Base-by-base conservation (phyloP, 2,797 vertebrate genomes). In the Fratercula arctica region DNA sequence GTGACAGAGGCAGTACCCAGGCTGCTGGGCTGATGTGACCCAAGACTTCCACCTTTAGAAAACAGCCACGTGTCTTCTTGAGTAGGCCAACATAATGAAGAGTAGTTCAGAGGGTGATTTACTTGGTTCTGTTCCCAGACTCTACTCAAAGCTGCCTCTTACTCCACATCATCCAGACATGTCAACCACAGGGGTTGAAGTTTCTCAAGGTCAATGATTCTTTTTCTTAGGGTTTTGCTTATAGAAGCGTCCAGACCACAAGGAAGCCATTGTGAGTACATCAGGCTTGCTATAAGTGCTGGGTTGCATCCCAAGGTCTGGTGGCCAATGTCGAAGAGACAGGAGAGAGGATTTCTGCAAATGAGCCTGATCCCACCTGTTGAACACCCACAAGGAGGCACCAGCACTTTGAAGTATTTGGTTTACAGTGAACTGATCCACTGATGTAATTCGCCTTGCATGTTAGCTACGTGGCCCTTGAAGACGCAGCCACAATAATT, bases 241-340 rank as follows among this genome's bases (percentile, higher is more conserved):
- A 6, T 2, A 48, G 67, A 86, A 59, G 9, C 18, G 5, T 35
- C 3, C 50, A 81, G 54, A 77, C 20, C 53, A 68, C 37, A 54
- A 48, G 67, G 24, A 84, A 68, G 31, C 29, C 15, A 3, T 1
- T 9, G 54, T 13, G 21, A 59, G 9, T 20, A 29, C 8, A 11
- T 26, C 19, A 48, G 35, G 45, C 74, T 48, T 37, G 3, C 67
- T 75, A 0, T 29, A 43, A 70, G 19, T 8, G 5, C 48, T 74
- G 51, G 8, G 5, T 15, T 43, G n/a, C 33, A 19, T 0, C 2
- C n/a, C 35, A 48, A 50, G 63, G 17, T 33, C 23, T 67, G 56
- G 15, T 31, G 13, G 68, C 68, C 20, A 45, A 0, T 21, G 35
- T 9, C 0, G 1, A 83, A 83, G 43, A 31, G 29, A 41, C 37